These are phyloP conservation scores for Carollia perspicillata DNA, from an alignment of 2,113 vertebrate species.

Conservation along the genomic window DNA sequence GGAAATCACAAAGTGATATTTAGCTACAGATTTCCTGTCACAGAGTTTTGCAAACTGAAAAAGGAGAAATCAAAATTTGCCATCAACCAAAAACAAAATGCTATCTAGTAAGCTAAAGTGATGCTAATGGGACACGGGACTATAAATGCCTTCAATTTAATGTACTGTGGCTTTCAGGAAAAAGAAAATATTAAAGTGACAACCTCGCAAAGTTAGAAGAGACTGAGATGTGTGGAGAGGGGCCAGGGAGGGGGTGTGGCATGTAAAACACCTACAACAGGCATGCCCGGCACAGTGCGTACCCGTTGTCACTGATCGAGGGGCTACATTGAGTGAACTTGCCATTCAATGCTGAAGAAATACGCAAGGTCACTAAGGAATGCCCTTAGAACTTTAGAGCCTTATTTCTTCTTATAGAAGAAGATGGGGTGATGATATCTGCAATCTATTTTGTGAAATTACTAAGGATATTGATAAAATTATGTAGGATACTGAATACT, in stretches of 20 bases:
- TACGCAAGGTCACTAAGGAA: neutral
- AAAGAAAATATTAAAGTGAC: conserved; percentile 31
- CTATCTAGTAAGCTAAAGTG: conserved; percentile 60
- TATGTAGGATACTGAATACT: neutral
- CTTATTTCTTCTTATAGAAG: neutral
- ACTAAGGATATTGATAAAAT: conserved; percentile 11
- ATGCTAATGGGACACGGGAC: conserved; percentile 57
- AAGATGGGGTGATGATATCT: neutral
- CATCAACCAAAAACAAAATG: conserved; percentile 77
- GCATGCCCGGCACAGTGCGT: neutral
- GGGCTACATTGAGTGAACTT: neutral
- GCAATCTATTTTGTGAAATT: neutral
- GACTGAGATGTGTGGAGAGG: neutral
- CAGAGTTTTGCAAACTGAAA: conserved; percentile 80
- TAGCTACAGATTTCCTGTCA: conserved; percentile 84
- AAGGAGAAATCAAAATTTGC: conserved; percentile 79
- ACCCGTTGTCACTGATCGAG: neutral
- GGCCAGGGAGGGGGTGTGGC: neutral
- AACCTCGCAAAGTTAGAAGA: neutral
- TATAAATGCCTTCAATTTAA: conserved; percentile 59
- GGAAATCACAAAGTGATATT: conserved; percentile 84
- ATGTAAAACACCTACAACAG: neutral
- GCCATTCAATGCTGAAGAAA: conserved; percentile 11
- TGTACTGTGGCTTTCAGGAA: neutral
- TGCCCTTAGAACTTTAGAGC: neutral